These are phyloP conservation scores for Lucilia sericata DNA, from an alignment of 1,140 invertebrate genomes.

Conservation along the genomic window DNA sequence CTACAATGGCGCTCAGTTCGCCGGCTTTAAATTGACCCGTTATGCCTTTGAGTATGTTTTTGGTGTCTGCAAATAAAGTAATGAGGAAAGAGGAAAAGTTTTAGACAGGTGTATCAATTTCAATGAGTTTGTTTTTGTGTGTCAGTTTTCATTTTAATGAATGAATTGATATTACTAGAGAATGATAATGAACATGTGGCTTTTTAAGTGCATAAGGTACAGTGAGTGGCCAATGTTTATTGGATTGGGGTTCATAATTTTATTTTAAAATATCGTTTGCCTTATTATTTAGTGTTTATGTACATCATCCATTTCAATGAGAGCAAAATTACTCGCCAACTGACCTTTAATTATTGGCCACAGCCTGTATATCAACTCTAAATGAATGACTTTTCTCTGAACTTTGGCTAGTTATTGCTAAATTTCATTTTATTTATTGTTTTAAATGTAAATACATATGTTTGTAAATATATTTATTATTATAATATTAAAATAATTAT, in stretches of 20 bases:
- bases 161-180: no score
- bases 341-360: background rate
- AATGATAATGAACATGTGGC: no score
- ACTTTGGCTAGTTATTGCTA: background rate
- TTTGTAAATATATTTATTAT: background rate
- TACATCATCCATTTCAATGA: no score
- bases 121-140: no score
- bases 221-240: no score
- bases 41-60: conserved; percentile 71
- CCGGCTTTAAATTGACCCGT: conserved; percentile 71
- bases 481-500: conserved; percentile 5
- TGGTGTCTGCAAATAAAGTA: conserved; percentile 66
- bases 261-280: no score
- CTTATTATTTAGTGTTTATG: no score
- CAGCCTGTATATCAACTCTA: background rate
- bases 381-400: background rate
- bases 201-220: no score
- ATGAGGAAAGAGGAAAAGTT: conserved; percentile 28
- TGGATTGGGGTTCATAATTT: no score
- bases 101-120: background rate
- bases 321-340: no score
- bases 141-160: no score
- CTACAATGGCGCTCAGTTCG: conserved; percentile 79
- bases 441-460: background rate
- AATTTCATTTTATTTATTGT: background rate